Conservation (phyloP, 1,140 invertebrate genomes). For the Spodoptera litura region DNA sequence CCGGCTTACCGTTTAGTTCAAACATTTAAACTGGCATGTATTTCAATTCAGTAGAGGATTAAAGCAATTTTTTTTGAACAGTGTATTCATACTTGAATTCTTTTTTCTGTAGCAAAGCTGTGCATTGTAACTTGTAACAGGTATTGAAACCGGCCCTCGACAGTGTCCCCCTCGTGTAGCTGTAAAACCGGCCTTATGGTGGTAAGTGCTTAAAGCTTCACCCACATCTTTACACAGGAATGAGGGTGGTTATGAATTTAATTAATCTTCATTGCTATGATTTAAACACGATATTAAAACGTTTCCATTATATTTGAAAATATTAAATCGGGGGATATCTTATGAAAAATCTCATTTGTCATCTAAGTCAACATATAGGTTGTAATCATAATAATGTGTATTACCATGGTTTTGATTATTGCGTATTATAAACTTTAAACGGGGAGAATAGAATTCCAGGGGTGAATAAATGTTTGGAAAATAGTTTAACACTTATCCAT, state of each 20-base stretch:
- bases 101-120: not conserved
- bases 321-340: not conserved
- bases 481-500: no score
- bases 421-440: no score
- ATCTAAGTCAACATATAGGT: not conserved
- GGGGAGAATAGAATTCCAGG: no score
- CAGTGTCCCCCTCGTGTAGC: not conserved
- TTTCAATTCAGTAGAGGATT: no score
- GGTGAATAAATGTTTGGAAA: no score
- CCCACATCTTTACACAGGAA: slow-evolving; percentile 68
- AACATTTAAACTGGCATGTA: no score
- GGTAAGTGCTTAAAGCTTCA: slow-evolving; percentile 55
- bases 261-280: slow-evolving; percentile 71
- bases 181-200: slow-evolving; percentile 48
- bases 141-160: slow-evolving; percentile 10
- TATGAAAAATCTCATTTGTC: not conserved
- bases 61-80: not conserved
- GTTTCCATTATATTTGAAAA: slow-evolving; percentile 61
- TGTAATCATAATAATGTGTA: no score
- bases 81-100: not conserved
- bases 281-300: slow-evolving; percentile 66
- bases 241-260: slow-evolving; percentile 79
- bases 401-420: no score
- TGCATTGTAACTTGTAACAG: slow-evolving; percentile 14
- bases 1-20: no score